Conservation (phyloP, 2,888 invertebrate species). For the Rotaria magnacalcarata region DNA sequence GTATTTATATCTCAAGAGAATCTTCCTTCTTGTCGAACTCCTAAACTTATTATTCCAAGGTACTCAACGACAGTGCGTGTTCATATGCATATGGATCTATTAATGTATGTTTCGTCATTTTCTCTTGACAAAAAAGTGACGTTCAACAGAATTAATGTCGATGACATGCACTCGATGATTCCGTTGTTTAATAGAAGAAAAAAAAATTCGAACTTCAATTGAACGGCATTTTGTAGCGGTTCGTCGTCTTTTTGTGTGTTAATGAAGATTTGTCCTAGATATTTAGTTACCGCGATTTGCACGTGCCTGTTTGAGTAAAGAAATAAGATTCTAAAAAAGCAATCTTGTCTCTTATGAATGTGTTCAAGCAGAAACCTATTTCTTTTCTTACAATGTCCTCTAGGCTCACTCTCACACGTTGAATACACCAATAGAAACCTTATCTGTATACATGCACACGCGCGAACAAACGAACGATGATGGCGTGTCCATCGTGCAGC, state of each 20-base stretch:
- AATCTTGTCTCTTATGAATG: not conserved
- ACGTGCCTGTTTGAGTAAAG: not conserved
- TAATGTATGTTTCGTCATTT: not conserved
- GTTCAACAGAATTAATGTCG: not conserved
- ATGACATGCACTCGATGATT: not conserved
- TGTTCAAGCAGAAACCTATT: conserved; percentile 29
- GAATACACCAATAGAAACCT: conserved; percentile 16
- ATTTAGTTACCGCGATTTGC: not conserved
- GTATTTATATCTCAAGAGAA: not conserved
- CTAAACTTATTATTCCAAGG: not conserved
- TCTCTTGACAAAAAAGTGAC: not conserved
- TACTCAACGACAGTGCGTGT: not conserved
- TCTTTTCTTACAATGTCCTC: conserved; percentile 14
- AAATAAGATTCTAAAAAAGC: not conserved
- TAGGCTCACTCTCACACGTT: conserved; percentile 21
- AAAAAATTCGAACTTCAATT: not conserved
- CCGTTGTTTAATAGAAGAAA: not conserved
- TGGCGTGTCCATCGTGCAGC: conserved; percentile 18
- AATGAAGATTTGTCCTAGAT: not conserved
- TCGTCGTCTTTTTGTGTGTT: not conserved
- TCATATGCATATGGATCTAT: not conserved
- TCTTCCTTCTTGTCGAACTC: not conserved
- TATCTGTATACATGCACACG: conserved; percentile 27
- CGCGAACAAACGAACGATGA: conserved; percentile 22
- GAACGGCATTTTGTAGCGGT: not conserved